Evolutionary conservation across 2,797 vertebrate species (phyloP).

Genomic region (Gallinago nigripennis): DNA sequence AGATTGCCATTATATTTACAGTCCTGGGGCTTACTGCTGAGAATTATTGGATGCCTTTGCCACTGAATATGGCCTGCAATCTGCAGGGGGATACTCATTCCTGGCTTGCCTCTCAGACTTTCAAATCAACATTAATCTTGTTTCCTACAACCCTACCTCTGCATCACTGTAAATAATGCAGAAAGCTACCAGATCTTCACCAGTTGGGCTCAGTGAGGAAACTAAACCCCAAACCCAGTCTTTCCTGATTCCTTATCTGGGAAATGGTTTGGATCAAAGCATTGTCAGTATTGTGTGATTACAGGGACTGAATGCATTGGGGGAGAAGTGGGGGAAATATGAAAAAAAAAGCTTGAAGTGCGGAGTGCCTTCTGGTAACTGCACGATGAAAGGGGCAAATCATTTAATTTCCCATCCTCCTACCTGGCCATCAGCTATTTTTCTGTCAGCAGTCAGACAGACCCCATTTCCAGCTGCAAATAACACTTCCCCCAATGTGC

Average conservation of each 20-base stretch:
- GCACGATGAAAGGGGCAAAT: background rate
- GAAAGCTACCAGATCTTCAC: background rate
- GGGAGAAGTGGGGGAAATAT: background rate
- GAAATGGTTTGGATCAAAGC: background rate
- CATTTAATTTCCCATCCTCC: background rate
- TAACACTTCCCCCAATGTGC: background rate
- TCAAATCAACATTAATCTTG: background rate
- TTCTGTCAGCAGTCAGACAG: background rate
- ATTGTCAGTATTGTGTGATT: background rate
- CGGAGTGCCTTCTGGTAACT: background rate
- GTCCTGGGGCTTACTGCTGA: background rate
- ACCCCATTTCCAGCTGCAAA: background rate
- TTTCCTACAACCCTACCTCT: background rate
- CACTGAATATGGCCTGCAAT: background rate
- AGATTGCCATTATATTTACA: conserved; percentile 45
- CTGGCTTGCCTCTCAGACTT: conserved; percentile 10
- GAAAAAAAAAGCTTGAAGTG: background rate
- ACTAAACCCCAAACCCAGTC: background rate
- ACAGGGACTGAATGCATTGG: background rate
- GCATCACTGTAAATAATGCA: background rate
- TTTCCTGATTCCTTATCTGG: background rate
- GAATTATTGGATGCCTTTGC: conserved; percentile 38
- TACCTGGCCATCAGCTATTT: background rate
- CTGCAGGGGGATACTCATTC: background rate
- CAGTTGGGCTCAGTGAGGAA: background rate